Evolutionary conservation across 2,113 vertebrate genomes (phyloP), one percentile per base, ranked within the genome.

Genomic region (Mus pahari): DNA sequence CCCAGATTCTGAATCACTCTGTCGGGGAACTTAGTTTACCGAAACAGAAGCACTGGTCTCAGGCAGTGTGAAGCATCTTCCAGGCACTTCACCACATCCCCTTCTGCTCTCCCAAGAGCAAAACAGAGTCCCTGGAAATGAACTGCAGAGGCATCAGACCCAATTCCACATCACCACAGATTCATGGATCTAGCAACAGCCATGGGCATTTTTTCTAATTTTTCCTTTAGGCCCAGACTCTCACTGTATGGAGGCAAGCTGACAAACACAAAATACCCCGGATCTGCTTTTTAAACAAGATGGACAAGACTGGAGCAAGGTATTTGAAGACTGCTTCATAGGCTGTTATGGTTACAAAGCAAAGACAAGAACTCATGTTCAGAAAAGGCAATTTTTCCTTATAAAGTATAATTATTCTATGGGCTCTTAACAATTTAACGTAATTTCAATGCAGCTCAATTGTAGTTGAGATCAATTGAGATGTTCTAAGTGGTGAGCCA

Each of bases 281-380:
- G 70, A 98, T 99, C 92, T 99, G 99, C 94, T 99, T 99, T 98
- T 98, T 99, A 89, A 99, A 99, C 97, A 99, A 99, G 98, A 99
- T 99, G 99, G 99, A 99, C 97, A 99, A 99, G 98, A 98, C 79
- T 94, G 98, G 98, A 96, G 99, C 99, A 94, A 99, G 99, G 99
- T 99, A 98, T 92, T 84, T 89, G 74, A 60, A 24, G 31, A 20
- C 74, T 97, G 3, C 39, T 95, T 90, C 9, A n/a, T 96, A 89
- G 88, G 53, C 88, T 90, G 68, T 88, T 50, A 90, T 92, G 79
- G 55, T 68, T 31, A 92, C 28, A 92, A 48, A 83, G 53, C n/a
- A 90, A 4, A 31, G 86, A 4, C 91, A 91, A 83, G 87, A 95
- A 45, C 16, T 86, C 81, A 26, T 78, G 90, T 78, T 92, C 86